Evolutionary conservation across 2,888 invertebrate species (phyloP).

Genomic region (Pseudococcus viburni): DNA sequence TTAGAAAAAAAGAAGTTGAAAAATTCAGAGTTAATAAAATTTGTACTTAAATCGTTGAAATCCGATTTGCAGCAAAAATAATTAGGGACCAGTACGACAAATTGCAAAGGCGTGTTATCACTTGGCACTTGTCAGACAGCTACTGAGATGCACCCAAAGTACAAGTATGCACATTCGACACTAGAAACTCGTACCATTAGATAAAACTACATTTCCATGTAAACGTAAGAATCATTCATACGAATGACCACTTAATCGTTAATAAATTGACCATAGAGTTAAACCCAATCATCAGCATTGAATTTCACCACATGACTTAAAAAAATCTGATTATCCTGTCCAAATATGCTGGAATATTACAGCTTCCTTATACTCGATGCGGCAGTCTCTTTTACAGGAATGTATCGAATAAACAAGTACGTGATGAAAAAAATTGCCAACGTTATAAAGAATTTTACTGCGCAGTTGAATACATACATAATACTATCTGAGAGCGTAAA

Average conservation of each 20-base stretch:
- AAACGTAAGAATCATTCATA: constrained; percentile 2
- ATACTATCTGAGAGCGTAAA: constrained; percentile 26
- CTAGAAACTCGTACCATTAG: background rate
- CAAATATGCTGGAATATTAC: background rate
- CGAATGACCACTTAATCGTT: background rate
- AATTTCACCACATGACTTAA: background rate
- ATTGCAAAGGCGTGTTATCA: background rate
- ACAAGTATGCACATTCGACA: background rate
- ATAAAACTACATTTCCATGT: background rate
- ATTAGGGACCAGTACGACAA: too few species aligned
- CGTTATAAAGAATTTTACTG: constrained; percentile 39
- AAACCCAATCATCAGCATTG: background rate
- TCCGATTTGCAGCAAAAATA: too few species aligned
- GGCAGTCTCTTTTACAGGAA: background rate
- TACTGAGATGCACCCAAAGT: background rate
- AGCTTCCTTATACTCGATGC: background rate
- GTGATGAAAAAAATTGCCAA: constrained; percentile 38
- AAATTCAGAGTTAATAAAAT: too few species aligned
- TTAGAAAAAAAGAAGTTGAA: too few species aligned
- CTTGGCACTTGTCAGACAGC: background rate
- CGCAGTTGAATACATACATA: constrained; percentile 4
- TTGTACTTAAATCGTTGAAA: too few species aligned
- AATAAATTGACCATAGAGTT: background rate
- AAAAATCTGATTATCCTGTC: too few species aligned
- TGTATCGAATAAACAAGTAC: constrained; percentile 9